Evolutionary conservation across 2,797 vertebrate genomes (phyloP), one percentile per base, ranked within the genome.

Genomic region (Micropoecilia bifurca): DNA sequence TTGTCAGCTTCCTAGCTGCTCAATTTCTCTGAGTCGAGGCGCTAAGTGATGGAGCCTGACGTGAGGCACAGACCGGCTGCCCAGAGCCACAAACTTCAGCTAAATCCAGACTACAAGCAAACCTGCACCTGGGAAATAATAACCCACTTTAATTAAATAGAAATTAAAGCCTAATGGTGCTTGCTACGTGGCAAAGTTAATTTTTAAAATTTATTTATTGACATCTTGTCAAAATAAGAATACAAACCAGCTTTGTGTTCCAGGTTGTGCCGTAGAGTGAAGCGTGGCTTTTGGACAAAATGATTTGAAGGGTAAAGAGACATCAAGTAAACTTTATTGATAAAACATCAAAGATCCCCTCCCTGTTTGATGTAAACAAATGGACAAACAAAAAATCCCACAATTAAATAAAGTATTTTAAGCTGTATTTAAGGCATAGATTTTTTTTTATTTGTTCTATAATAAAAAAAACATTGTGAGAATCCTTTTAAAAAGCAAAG

Each of bases 1-100:
- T 88, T 92, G 92, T 94, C 93, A 88, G 85, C 82, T 89, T 85
- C 83, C 71, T 73, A 82, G 78, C 80, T 50, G 78, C 89, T 89
- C 79, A 84, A 87, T 91, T 85, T 85, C 87, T 87, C 87, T 90
- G 89, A 92, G 82, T 74, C 71, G 79, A 6, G 50, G 81, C 80
- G 79, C 75, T 82, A 74, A 90, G 84, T 84, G 86, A 75, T 81
- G 81, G 72, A 74, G 80, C 57, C 75, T 57, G 75, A 83, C 82
- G 81, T 80, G 77, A 81, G 86, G 86, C 86, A 78, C 69, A 74
- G 86, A 86, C 74, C 53, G 30, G 41, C 50, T 3, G 79, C 46
- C 43, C 72, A 63, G 7, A 20, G 71, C 80, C 76, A 73, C n/a
- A 36, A 47, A 76, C 73, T 33, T n/a, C 46, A 41, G 36, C 59